Evolutionary conservation across 1,140 invertebrate species (phyloP), one percentile per base, ranked within the genome.

Genomic region (Chironomus striatipennis): DNA sequence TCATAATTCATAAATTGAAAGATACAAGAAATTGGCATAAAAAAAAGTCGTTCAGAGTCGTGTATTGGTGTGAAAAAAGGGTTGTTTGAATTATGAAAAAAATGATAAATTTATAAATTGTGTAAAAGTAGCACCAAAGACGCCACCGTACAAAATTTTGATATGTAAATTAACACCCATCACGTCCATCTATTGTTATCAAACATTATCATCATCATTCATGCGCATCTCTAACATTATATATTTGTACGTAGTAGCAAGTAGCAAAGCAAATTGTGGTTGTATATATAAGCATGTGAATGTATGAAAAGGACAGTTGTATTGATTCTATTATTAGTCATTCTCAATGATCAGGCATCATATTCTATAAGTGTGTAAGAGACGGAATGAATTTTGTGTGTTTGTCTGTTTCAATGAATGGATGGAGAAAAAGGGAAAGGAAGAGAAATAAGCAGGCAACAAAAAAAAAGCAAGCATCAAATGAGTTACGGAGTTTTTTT

Each of bases 91-190:
- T 57, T 57, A 57, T 57, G 47, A 57, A 57, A 57, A 34, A 34
- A 57, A 5, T 57, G 47, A 57, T 57, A n/a, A 57, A 57, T 57
- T 7, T 57, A 10, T 57, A 57, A 57, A 34, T 34, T 34, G 24
- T 34, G 24, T 34, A 34, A 34, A 34, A 34, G 24, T 34, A 34
- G 24, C 24, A 34, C 24, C 24, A 34, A 34, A 34, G 24, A 34
- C 1, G 24, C 24, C 24, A 34, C 24, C 24, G 24, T 34, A 34
- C 24, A 34, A 34, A 34, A 34, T 34, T 57, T 57, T 57, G n/a
- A n/a, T 70, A 70, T 70, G 65, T 21, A 70, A 70, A 70, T 70
- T 70, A 70, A 70, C 65, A 70, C 65, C 65, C 65, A 70, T 70
- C 65, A 34, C 1, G 24, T 1, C 24, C 1, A 34, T 1, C 24